These are phyloP conservation scores for Oceanites oceanicus DNA, from an alignment of 2,113 vertebrate genomes.

Conservation along the genomic window DNA sequence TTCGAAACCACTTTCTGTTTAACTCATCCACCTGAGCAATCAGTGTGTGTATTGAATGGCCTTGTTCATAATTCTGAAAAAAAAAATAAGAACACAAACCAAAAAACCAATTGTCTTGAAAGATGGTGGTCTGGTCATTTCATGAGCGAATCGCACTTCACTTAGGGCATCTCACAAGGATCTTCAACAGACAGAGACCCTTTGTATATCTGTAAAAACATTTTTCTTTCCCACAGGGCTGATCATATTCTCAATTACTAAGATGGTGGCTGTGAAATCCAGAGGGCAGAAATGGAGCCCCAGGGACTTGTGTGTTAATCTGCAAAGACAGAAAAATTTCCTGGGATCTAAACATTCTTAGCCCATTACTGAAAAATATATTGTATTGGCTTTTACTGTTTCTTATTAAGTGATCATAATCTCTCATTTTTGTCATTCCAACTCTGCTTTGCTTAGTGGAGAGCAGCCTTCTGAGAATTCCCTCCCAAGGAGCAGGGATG, in stretches of 20 bases:
- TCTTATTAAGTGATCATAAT: not conserved
- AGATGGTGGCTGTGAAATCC: not conserved
- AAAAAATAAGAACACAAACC: not conserved
- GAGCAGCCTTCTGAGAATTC: not conserved
- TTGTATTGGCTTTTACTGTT: not conserved
- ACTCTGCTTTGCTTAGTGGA: not conserved
- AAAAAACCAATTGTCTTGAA: not conserved
- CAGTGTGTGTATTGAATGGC: not conserved
- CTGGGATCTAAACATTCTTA: not conserved
- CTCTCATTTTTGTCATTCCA: not conserved
- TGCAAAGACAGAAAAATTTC: not conserved
- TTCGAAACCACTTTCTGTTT: not conserved
- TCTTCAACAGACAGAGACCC: not conserved
- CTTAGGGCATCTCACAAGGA: not conserved
- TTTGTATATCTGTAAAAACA: not conserved
- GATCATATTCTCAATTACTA: not conserved
- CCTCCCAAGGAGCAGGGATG: not conserved
- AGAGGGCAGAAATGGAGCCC: not conserved
- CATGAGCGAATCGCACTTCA: not conserved
- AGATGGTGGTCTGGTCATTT: not conserved
- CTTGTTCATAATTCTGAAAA: not conserved
- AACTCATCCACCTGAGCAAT: not conserved
- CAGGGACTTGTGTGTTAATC: not conserved
- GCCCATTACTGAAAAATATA: not conserved
- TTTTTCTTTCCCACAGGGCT: not conserved